Evolutionary conservation across 1,140 invertebrate species (phyloP).

Genomic region (Batillaria attramentaria): DNA sequence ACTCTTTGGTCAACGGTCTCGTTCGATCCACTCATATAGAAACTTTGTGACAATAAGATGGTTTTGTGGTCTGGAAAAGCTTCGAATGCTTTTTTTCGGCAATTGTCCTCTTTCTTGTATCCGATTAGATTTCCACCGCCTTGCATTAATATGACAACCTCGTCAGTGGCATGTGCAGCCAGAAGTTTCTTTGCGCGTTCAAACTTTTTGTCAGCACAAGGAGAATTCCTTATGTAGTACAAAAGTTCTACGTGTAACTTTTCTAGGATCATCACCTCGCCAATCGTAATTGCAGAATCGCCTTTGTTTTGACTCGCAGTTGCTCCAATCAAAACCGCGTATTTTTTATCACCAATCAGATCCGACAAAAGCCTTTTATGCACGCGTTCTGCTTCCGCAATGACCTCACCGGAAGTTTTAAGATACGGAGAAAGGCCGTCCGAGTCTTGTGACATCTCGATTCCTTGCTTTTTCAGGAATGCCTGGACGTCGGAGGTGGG

Average conservation of each 20-base stretch:
- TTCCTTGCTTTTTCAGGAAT: background rate
- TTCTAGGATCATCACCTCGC: constrained; percentile 40
- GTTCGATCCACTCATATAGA: constrained; percentile 22
- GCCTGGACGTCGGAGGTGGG: background rate
- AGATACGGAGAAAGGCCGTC: constrained; percentile 31
- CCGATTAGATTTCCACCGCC: constrained; percentile 50
- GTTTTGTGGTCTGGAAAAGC: constrained; percentile 30
- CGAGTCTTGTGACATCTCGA: constrained; percentile 20
- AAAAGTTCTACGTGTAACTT: constrained; percentile 36
- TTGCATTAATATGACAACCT: constrained; percentile 40
- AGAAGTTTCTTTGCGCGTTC: constrained; percentile 14
- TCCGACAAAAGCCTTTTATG: constrained; percentile 31
- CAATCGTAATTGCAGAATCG: constrained; percentile 46
- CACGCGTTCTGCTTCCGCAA: constrained; percentile 41
- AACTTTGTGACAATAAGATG: constrained; percentile 43
- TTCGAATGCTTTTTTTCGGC: constrained; percentile 24
- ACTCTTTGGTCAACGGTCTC: background rate
- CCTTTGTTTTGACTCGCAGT: constrained; percentile 47
- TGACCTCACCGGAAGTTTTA: constrained; percentile 29
- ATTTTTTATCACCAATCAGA: constrained; percentile 26
- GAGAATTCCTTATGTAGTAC: constrained; percentile 36
- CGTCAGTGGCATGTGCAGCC: constrained; percentile 19
- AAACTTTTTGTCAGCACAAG: constrained; percentile 13
- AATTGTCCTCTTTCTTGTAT: constrained; percentile 11
- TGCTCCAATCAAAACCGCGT: constrained; percentile 46